These are phyloP conservation scores for Diabrotica undecimpunctata DNA, from an alignment of 1,140 invertebrate genomes.

Conservation along the genomic window DNA sequence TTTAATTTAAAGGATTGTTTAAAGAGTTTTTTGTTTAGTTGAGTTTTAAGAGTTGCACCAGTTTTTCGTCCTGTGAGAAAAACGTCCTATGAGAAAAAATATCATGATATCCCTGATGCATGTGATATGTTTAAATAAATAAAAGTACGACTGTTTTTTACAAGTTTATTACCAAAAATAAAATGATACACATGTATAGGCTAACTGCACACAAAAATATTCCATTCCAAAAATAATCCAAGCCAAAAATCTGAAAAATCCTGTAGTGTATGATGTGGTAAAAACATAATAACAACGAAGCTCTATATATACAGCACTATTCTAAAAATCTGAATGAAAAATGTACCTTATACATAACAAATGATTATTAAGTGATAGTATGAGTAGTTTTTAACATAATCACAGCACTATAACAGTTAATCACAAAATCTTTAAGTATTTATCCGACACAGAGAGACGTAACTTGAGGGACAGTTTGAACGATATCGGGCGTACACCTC, in stretches of 20 bases:
- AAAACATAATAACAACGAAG: slow-evolving; percentile 21
- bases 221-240: slow-evolving; percentile 22
- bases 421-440: slow-evolving; percentile 28
- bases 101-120: slow-evolving; percentile 18
- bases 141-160: slow-evolving; percentile 19
- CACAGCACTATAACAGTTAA: slow-evolving; percentile 32
- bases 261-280: slow-evolving; percentile 15
- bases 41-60: slow-evolving; percentile 12
- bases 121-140: slow-evolving; percentile 16
- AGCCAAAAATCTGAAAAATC: slow-evolving; percentile 15
- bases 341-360: slow-evolving; percentile 27
- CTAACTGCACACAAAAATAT: slow-evolving; percentile 31
- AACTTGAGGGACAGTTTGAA: slow-evolving; percentile 30
- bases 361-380: slow-evolving; percentile 6
- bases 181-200: slow-evolving; percentile 26
- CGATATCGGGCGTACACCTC: slow-evolving; percentile 31
- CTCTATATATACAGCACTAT: slow-evolving; percentile 20
- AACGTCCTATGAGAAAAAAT: slow-evolving; percentile 16
- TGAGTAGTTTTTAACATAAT: slow-evolving; percentile 16
- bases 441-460: slow-evolving; percentile 13
- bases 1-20: slow-evolving; percentile 11
- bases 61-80: slow-evolving; percentile 24
- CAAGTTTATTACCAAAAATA: slow-evolving; percentile 25
- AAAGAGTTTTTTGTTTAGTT: slow-evolving; percentile 17
- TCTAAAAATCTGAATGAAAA: slow-evolving; percentile 22